These are phyloP conservation scores for Ciconia nigra DNA, from an alignment of 2,797 vertebrate genomes.

Conservation along the genomic window DNA sequence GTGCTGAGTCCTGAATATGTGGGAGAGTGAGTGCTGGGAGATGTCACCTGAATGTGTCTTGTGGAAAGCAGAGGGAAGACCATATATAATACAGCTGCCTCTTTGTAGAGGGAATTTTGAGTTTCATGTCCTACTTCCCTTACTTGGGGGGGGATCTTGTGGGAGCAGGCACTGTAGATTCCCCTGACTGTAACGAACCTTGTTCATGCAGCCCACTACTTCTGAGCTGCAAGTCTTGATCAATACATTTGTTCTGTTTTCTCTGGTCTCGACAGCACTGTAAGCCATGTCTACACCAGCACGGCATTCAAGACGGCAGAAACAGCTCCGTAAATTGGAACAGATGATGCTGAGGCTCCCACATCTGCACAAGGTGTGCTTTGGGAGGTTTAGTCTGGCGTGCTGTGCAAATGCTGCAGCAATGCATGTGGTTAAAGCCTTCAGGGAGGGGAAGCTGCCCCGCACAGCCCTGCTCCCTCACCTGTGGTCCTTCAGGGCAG, in stretches of 20 bases:
- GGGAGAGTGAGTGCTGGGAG: background rate
- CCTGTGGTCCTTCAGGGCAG: background rate
- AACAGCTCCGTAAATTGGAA: background rate
- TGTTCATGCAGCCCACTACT: background rate
- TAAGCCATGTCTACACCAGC: background rate
- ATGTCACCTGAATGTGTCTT: background rate
- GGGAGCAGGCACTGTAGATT: background rate
- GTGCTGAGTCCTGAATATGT: background rate
- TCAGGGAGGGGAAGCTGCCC: background rate
- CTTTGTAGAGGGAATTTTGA: background rate
- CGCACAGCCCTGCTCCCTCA: background rate
- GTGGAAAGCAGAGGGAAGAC: background rate
- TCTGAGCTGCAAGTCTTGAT: background rate
- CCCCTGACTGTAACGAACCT: background rate
- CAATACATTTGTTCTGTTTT: background rate
- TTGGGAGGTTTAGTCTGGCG: background rate
- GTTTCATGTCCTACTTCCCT: background rate
- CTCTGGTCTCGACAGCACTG: background rate
- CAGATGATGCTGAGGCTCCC: background rate
- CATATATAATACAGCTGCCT: background rate
- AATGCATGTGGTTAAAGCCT: fast-evolving
- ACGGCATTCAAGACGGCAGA: fast-evolving
- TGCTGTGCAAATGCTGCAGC: fast-evolving
- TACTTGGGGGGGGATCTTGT: background rate
- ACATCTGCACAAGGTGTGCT: background rate